Base-by-base conservation (phyloP, 2,888 invertebrate genomes). In the Pseudolycoriella hygida region DNA sequence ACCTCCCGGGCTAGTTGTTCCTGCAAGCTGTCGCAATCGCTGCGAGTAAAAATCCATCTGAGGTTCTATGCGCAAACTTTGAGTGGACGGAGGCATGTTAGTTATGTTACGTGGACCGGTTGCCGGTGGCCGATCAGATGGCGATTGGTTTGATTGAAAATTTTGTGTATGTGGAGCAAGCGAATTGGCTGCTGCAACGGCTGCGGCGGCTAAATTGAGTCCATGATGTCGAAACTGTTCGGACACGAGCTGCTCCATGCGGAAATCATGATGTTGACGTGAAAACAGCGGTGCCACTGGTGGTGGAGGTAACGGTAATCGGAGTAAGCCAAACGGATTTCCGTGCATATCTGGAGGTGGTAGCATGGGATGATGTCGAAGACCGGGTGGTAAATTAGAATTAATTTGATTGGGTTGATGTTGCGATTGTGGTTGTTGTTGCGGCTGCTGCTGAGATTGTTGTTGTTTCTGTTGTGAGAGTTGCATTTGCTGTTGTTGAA, bases 11-110 rank as follows among this genome's bases (percentile, higher is more conserved):
- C 87, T 85, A 75, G 86, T 86, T 71, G 86, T 87, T 57, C 67
- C 66, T 74, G 94, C 94, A 75, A 94, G 82, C 79, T 93, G 92
- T 76, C 93, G 86, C 77, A 94, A 83, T 78, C 94, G 83, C 81
- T 93, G 92, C 73, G 94, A 94, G 80, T 94, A 96, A 82, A 93
- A 94, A 82, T 94, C 93, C 78, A 90, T 80, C 73, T 86, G 86
- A 63, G 86, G 84, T 74, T 84, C 88, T 57, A 82, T 69, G 65
- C 76, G 77, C 53, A 80, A 72, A 53, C 75, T 76, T 64, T 76
- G 79, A 53, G 74, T 39, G 3, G 48, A 38, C n/a, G 44, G 40
- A 37, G 43, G 43, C 38, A 46, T 17, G 19, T 32, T 41, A 4
- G 30, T 15, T 14, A 43, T 44, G 18, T 58, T 56, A 40, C 61